Base-by-base conservation (phyloP, 2,113 vertebrate genomes). In the Prunella himalayana region DNA sequence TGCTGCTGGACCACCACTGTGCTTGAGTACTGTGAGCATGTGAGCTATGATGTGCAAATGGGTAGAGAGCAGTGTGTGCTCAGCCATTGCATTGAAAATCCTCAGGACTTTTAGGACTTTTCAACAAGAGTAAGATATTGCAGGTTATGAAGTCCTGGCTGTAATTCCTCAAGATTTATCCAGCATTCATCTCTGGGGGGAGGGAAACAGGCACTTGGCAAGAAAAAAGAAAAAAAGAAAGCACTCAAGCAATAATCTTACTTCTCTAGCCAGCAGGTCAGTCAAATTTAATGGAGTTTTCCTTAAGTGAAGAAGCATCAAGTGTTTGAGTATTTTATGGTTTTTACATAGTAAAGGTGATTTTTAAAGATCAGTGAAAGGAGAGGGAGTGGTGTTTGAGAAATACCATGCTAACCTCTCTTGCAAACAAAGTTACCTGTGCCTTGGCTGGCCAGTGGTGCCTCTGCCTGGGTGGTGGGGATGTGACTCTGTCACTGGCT, bases 1-100 rank as follows among this genome's bases (percentile, higher is more conserved):
- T 76, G 33, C 49, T 82, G 51, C 8, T 16, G 86, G 27, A 71
- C 20, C 24, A 71, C 20, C 24, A 33, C 47, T 50, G 28, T n/a
- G 30, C 7, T 12, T 20, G 23, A 31, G 15, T 20, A 59, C 25
- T 13, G 6, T 18, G 25, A 70, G 51, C 6, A 13, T 4, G 12
- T 41, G 9, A 20, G 23, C 20, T 68, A 45, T 0, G 0, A 23
- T 1, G 3, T 47, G 33, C 13, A 50, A 79, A 53, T 0, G 0
- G 7, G 7, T 21, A 5, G 27, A 41, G 24, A 76, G 28, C 20
- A 63, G 6, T 6, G 2, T 11, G 7, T 39, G 8, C 17, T 45
- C 3, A 14, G 15, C 12, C 31, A 33, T n/a, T 3, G 0, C 6
- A 35, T 3, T 17, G 5, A 80, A 71, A 90, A 79, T 39, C 16